Evolutionary conservation across 1,140 invertebrate species (phyloP).

Genomic region (Papilio polyxenes): DNA sequence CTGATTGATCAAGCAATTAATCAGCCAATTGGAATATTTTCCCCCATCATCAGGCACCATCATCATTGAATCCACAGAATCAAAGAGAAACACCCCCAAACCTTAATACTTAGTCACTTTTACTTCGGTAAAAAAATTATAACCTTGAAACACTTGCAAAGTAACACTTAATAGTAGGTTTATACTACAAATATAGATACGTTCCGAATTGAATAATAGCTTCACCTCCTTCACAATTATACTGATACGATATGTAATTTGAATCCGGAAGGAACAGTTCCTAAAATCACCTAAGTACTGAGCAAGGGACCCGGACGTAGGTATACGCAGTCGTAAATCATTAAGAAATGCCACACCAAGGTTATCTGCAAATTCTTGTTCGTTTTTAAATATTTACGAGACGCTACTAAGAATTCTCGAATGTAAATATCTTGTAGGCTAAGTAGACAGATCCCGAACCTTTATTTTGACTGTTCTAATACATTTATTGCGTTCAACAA

Average conservation of each 20-base stretch:
- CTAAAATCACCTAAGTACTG: conserved; percentile 20
- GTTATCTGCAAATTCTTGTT: conserved; percentile 16
- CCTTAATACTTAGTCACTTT: too few relatives aligned
- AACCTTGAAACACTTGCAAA: too few relatives aligned
- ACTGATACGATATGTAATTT: conserved; percentile 7
- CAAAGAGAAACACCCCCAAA: too few relatives aligned
- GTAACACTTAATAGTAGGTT: neutral
- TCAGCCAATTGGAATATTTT: too few relatives aligned
- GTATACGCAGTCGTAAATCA: conserved; percentile 32
- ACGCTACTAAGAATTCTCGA: neutral
- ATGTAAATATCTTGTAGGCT: neutral
- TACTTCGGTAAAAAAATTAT: too few relatives aligned
- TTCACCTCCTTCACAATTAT: neutral
- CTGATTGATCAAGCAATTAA: too few relatives aligned
- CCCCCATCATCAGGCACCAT: too few relatives aligned
- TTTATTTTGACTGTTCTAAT: neutral
- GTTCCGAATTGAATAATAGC: conserved; percentile 19
- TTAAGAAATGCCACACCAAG: conserved; percentile 19
- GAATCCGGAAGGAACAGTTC: conserved; percentile 34
- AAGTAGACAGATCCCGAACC: neutral
- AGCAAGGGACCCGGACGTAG: neutral
- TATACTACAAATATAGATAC: neutral
- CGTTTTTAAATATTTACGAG: conserved; percentile 28
- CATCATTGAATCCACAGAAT: too few relatives aligned
- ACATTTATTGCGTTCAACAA: neutral